A percentile compares a stretch with the other conserved stretches of the same genome.
phyloP scores from a whole-genome alignment of 2,113 vertebrate species.

The Leucopsar rothschildi region DNA sequence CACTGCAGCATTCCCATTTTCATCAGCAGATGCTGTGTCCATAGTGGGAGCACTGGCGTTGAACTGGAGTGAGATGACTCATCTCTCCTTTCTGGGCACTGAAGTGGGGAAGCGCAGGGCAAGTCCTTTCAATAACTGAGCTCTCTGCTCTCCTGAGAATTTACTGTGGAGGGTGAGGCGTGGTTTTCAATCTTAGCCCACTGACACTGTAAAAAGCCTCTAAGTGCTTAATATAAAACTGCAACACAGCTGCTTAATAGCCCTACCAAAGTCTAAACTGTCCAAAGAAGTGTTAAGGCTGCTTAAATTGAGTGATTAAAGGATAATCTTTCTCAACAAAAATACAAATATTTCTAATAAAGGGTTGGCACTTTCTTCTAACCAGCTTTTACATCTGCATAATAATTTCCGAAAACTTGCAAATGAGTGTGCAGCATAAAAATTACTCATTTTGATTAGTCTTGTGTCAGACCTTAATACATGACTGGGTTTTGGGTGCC shows the following conservation, averaged over 20 bases:
- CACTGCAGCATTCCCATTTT: background rate
- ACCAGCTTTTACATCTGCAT: background rate
- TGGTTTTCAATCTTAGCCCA: background rate
- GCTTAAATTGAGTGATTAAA: background rate
- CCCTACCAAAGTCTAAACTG: background rate
- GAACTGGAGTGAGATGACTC: background rate
- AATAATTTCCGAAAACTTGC: background rate
- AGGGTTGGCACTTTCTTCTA: background rate
- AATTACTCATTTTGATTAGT: background rate
- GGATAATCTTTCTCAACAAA: background rate
- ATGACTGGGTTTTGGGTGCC: background rate
- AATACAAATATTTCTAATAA: background rate
- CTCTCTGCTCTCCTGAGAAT: background rate
- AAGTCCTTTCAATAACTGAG: background rate
- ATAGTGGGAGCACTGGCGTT: background rate
- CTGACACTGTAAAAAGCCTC: background rate
- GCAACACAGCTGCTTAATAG: background rate
- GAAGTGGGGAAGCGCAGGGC: background rate
- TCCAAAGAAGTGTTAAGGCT: background rate
- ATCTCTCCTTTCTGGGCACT: background rate
- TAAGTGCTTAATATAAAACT: background rate
- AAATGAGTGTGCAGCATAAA: background rate
- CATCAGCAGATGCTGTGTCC: background rate
- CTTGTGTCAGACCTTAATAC: background rate
- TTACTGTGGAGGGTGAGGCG: fast-evolving